These are phyloP conservation scores for Gobionotothen gibberifrons DNA, from an alignment of 2,797 vertebrate genomes.

Conservation along the genomic window DNA sequence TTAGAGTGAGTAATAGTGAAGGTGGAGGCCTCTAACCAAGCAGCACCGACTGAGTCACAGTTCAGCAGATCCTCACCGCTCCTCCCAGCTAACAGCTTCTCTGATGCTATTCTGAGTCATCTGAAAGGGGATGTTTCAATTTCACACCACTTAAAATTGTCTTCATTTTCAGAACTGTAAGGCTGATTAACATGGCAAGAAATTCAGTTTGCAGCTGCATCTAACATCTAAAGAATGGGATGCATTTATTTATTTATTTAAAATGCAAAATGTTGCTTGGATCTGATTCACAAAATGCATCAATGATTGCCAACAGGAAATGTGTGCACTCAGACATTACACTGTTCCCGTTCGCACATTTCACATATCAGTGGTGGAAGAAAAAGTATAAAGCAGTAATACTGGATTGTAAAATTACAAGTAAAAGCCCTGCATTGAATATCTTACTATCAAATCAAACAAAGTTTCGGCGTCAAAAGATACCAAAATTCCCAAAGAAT, in stretches of 20 bases:
- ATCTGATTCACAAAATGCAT: constrained; percentile 69
- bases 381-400: too few species aligned
- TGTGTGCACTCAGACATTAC: constrained; percentile 45
- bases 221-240: background rate
- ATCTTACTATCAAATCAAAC: too few species aligned
- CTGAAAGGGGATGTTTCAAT: background rate
- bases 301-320: constrained; percentile 75
- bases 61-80: constrained; percentile 40
- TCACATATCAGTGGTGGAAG: constrained; percentile 24
- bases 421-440: too few species aligned
- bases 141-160: background rate
- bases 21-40: constrained; percentile 75
- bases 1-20: constrained; percentile 85
- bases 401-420: too few species aligned
- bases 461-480: too few species aligned
- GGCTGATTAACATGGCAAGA: background rate
- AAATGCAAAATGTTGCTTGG: background rate
- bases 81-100: constrained; percentile 55
- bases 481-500: too few species aligned
- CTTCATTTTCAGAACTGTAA: background rate
- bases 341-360: constrained; percentile 32
- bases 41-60: constrained; percentile 77
- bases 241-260: background rate
- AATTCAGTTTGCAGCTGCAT: background rate
- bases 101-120: constrained; percentile 28